phyloP scores from a whole-genome alignment of 2,797 vertebrate species.

The Sylvilagus floridanus region DNA sequence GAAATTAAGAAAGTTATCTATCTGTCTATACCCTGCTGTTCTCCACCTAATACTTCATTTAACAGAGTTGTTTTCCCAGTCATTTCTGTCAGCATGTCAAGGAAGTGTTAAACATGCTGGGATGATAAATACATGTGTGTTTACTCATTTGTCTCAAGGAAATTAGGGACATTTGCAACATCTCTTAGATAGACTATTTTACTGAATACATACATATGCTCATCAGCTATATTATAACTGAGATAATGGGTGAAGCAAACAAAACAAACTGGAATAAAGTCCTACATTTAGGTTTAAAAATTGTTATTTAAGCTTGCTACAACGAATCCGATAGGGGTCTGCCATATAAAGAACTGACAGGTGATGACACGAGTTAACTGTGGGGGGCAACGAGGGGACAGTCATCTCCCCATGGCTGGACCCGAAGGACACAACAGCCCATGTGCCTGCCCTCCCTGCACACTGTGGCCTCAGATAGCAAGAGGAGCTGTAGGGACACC shows the following conservation, averaged over 20 bases:
- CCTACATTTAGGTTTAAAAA: neutral
- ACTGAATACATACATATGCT: neutral
- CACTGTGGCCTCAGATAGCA: neutral
- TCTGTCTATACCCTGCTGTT: neutral
- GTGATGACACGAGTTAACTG: neutral
- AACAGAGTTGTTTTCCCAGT: slow-evolving; percentile 16
- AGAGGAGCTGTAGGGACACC: neutral
- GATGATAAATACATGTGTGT: slow-evolving; percentile 25
- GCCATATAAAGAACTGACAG: neutral
- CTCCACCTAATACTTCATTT: slow-evolving; percentile 51
- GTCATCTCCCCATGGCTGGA: neutral
- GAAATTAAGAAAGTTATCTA: slow-evolving; percentile 46
- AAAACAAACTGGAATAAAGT: neutral
- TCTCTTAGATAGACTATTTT: slow-evolving; percentile 13
- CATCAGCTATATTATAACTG: slow-evolving; percentile 19
- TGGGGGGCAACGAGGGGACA: neutral
- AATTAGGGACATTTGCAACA: neutral
- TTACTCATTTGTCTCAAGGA: slow-evolving; percentile 23
- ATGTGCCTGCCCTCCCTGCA: neutral
- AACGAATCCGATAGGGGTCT: neutral
- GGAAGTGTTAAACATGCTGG: neutral
- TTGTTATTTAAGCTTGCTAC: neutral
- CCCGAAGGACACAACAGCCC: too few species aligned
- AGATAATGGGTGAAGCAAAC: slow-evolving; percentile 1
- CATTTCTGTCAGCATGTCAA: slow-evolving; percentile 17